A percentile compares a stretch with the other conserved stretches of the same genome.
Evolutionary conservation across 1,140 invertebrate genomes (phyloP).

Genomic region (Apis laboriosa): DNA sequence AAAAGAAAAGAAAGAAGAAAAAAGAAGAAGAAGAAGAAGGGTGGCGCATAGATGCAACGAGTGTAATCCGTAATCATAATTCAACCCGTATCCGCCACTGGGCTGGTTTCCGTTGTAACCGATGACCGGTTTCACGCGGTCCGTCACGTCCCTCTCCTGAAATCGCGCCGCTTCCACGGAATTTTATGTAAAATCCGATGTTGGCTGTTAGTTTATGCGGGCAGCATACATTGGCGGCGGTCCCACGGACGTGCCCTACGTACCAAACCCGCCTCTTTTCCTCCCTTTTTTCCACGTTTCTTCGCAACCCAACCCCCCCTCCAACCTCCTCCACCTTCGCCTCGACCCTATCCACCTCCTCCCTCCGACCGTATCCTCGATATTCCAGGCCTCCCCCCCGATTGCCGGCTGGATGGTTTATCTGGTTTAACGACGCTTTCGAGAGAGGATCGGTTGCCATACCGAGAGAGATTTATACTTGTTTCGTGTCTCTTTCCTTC

Average conservation of each 20-base stretch:
- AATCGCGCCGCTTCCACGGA: slow-evolving; percentile 75
- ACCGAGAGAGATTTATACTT: not conserved
- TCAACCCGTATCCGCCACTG: slow-evolving; percentile 41
- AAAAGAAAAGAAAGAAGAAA: not conserved
- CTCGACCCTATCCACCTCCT: slow-evolving; percentile 40
- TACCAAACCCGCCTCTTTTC: slow-evolving; percentile 74
- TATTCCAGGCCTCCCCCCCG: slow-evolving; percentile 47
- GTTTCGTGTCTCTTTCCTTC: not conserved
- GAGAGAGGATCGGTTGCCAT: not conserved
- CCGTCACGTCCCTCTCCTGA: slow-evolving; percentile 78
- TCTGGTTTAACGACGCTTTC: slow-evolving; percentile 34
- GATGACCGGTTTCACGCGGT: slow-evolving; percentile 70
- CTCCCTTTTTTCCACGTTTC: slow-evolving; percentile 70
- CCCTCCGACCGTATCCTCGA: slow-evolving; percentile 51
- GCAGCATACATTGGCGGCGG: slow-evolving; percentile 79
- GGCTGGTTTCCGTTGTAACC: slow-evolving; percentile 52
- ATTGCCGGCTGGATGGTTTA: slow-evolving; percentile 16
- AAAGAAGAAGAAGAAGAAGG: not conserved
- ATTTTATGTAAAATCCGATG: slow-evolving; percentile 82
- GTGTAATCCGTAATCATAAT: slow-evolving; percentile 68
- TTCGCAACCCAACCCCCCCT: slow-evolving; percentile 35
- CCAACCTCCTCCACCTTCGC: slow-evolving; percentile 45
- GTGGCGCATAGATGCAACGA: slow-evolving; percentile 18
- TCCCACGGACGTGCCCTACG: slow-evolving; percentile 79
- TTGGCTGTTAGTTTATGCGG: slow-evolving; percentile 81